Percentiles rank a stretch among this genome's conserved stretches.
phyloP scores from a whole-genome alignment of 1,140 invertebrate genomes.

The Rhyzopertha dominica region DNA sequence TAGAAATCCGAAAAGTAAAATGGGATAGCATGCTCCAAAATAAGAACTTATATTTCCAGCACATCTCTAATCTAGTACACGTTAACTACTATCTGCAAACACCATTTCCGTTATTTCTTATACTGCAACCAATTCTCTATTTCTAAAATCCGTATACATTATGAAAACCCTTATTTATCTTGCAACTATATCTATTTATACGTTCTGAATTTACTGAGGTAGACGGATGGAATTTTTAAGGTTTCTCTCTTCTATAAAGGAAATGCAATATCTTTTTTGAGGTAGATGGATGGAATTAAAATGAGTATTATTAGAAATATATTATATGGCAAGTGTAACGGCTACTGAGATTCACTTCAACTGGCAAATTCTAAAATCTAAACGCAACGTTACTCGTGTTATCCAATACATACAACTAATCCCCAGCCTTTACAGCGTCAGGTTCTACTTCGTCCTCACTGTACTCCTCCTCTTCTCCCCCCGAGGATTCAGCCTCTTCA shows the following conservation, averaged over 20 bases:
- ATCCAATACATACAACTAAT: constrained; percentile 31
- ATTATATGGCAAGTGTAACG: constrained; percentile 21
- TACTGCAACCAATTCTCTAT: too few species aligned
- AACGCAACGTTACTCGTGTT: constrained; percentile 14
- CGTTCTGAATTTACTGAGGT: constrained; percentile 36
- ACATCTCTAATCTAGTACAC: constrained; percentile 31
- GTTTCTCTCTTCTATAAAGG: too few species aligned
- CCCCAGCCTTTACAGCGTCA: constrained; percentile 40
- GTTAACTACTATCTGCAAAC: constrained; percentile 28
- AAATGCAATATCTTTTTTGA: constrained; percentile 32
- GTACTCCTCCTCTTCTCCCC: constrained; percentile 42
- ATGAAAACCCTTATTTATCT: constrained; percentile 37
- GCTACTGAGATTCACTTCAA: constrained; percentile 20
- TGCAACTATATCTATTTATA: constrained; percentile 21
- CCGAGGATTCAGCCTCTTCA: constrained; percentile 35
- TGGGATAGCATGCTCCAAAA: too few species aligned
- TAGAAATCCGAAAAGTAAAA: too few species aligned
- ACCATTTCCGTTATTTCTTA: too few species aligned
- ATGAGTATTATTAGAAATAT: constrained; percentile 27
- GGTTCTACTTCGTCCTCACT: constrained; percentile 43
- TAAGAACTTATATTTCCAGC: too few species aligned
- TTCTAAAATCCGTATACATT: constrained; percentile 42
- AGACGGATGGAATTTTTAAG: constrained; percentile 44
- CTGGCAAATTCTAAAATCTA: constrained; percentile 18
- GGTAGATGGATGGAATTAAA: constrained; percentile 48